These are phyloP conservation scores for Distichodus sexfasciatus DNA, from an alignment of 2,797 vertebrate species.

Conservation along the genomic window DNA sequence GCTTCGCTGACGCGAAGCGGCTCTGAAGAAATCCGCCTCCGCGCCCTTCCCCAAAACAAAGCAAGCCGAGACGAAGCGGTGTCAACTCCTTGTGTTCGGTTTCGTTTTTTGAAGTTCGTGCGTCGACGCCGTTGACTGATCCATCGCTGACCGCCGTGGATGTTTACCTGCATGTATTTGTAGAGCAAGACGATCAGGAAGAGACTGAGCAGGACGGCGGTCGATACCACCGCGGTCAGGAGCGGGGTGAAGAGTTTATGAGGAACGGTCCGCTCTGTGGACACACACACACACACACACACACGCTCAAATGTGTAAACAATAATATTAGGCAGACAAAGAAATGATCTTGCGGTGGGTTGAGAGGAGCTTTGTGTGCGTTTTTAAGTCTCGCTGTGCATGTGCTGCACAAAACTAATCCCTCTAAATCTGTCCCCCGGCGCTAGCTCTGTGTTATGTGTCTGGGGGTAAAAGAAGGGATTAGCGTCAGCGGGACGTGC, in stretches of 20 bases:
- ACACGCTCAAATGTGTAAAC: background rate
- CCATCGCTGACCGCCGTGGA: too few species aligned
- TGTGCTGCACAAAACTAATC: constrained; percentile 70
- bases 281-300: constrained; percentile 56
- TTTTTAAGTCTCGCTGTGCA: constrained; percentile 66
- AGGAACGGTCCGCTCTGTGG: constrained; percentile 80
- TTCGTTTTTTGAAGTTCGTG: background rate
- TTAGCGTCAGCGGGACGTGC: constrained; percentile 11
- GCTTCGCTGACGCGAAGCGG: background rate
- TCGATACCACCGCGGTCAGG: constrained; percentile 83
- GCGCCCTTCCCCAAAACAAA: background rate
- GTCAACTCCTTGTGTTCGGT: background rate
- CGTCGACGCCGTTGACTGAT: too few species aligned
- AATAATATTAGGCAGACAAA: constrained; percentile 1
- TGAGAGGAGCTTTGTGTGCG: constrained; percentile 61
- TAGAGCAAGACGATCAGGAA: constrained; percentile 85
- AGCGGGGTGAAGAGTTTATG: constrained; percentile 93
- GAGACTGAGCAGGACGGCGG: constrained; percentile 81
- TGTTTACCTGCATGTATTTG: constrained; percentile 89
- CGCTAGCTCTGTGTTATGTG: constrained; percentile 14
- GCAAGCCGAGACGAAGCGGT: background rate
- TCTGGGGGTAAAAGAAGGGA: constrained; percentile 19
- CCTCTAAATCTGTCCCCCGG: constrained; percentile 58
- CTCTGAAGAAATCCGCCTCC: background rate
- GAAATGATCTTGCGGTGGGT: too few species aligned